Conservation (phyloP, 2,888 invertebrate genomes). For the Tenthredo amoena region DNA sequence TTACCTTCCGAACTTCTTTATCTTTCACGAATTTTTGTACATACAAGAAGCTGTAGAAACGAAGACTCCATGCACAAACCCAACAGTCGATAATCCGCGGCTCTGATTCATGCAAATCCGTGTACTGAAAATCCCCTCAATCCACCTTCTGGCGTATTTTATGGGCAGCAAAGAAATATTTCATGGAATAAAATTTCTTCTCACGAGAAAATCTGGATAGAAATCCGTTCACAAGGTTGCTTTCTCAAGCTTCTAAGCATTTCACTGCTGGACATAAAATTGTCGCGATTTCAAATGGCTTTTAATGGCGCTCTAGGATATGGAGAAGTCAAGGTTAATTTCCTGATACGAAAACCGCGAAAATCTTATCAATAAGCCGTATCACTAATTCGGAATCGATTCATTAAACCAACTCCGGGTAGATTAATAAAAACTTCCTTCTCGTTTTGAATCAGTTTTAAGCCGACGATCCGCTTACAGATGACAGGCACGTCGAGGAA, state of each 20-base stretch:
- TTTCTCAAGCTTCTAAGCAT: background rate
- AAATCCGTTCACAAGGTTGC: background rate
- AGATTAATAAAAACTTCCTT: constrained; percentile 18
- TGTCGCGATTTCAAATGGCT: background rate
- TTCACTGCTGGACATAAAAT: background rate
- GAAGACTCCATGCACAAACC: background rate
- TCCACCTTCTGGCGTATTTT: background rate
- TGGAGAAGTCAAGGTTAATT: background rate
- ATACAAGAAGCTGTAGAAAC: background rate
- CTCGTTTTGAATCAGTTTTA: constrained; percentile 24
- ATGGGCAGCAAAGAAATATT: background rate
- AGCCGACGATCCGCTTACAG: constrained; percentile 61
- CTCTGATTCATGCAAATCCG: background rate
- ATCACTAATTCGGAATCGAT: background rate
- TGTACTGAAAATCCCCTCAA: background rate
- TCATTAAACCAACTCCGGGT: background rate
- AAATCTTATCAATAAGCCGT: background rate
- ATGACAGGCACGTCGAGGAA: constrained; percentile 81
- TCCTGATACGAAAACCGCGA: background rate
- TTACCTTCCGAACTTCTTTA: background rate
- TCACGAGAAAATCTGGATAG: background rate
- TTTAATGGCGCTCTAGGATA: background rate
- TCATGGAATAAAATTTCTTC: background rate
- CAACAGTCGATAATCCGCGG: constrained; percentile 1
- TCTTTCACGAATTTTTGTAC: background rate